phyloP scores from a whole-genome alignment of 2,113 vertebrate species.

The Mionectes macconnelli region DNA sequence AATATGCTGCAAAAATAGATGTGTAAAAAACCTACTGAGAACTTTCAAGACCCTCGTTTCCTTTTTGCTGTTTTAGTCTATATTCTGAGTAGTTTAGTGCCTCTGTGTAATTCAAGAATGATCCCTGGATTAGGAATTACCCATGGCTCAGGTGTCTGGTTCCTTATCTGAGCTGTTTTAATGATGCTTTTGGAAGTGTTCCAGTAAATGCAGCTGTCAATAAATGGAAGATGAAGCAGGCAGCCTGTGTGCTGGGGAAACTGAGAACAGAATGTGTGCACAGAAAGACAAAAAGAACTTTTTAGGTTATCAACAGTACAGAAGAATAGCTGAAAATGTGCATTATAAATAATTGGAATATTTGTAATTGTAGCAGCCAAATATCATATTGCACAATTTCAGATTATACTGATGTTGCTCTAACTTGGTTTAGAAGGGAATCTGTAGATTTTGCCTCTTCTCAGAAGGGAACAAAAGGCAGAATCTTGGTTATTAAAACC shows the following conservation, averaged over 20 bases:
- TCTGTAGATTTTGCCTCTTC: neutral
- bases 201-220: neutral
- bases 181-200: neutral
- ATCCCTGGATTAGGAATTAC: neutral
- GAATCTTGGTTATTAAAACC: neutral
- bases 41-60: neutral
- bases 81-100: neutral
- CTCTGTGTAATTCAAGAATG: neutral
- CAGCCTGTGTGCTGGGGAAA: neutral
- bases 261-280: neutral
- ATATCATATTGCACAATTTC: neutral
- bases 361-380: neutral
- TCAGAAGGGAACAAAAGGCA: neutral
- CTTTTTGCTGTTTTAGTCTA: neutral
- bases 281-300: neutral
- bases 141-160: neutral
- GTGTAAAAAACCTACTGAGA: neutral
- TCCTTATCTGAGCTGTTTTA: neutral
- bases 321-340: neutral
- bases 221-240: neutral
- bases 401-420: neutral
- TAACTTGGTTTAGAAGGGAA: neutral
- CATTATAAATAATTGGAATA: neutral
- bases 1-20: neutral
- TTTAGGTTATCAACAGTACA: neutral